Base-by-base conservation (phyloP, 2,797 vertebrate species). In the Dipus sagitta region DNA sequence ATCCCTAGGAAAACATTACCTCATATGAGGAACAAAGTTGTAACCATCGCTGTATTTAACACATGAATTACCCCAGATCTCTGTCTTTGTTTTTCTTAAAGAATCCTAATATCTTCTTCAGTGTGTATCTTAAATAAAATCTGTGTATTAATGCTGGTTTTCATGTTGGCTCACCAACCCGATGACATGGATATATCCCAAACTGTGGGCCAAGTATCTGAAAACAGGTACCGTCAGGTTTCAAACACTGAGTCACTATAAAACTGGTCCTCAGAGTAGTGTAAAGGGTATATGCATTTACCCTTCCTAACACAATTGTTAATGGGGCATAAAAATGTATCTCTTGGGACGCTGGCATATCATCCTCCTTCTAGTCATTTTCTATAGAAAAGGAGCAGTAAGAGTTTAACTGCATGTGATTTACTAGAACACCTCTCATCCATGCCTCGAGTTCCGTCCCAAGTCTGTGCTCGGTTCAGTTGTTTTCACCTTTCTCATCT, bases 1-100 rank as follows among this genome's bases (percentile, higher is more conserved):
- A 85, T 83, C 60, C 86, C 32, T 93, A 92, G 79, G 42, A 97
- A 97, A 97, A 94, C 92, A 97, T 97, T 95, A 96, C 94, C 76
- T 96, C 96, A 96, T 92, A 93, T 10, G 18, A 94, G 92, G 96
- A 97, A 97, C 71, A 90, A 79, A 84, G 47, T 83, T 82, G 34
- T 74, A 80, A 54, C 65, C 52, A 58, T 28, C 77, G 76, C 67
- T 18, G 3, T 75, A 54, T 85, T 95, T 88, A 86, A 86, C 72
- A 64, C 52, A 67, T 76, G n/a, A 92, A 79, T 96, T 90, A 30
- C 65, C 74, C 52, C 90, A 84, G 64, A 92, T 38, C 92, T 1
- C 0, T 30, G 26, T 78, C 64, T 94, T 95, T 92, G 65, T 95
- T 94, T 54, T 91, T 90, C 60, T 30, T 79, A 75, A 90, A 62